Base-by-base conservation (phyloP, 2,113 vertebrate species). In the Ciconia boyciana region DNA sequence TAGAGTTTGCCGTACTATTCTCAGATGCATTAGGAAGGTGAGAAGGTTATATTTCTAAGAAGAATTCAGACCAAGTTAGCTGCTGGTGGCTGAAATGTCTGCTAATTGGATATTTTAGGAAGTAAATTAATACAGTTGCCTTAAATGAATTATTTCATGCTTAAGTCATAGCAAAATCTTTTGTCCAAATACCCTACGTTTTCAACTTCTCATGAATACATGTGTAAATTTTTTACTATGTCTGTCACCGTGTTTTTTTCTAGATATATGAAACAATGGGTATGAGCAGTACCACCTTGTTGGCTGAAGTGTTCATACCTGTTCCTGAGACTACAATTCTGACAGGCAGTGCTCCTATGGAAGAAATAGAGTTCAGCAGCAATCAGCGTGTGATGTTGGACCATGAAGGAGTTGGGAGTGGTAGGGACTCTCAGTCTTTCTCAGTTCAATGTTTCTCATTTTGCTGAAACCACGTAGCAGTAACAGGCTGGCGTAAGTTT, bases 331-430 rank as follows among this genome's bases (percentile, higher is more conserved):
- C 99, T 3, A 98, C 98, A 0, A 43, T 99, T n/a, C 91, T 99
- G 83, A 98, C 99, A 3, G 98, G 99, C n/a, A 98, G 90, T 12
- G 98, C 97, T 69, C 92, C 98, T 39, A 66, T 98, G 3, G 99
- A 99, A 90, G 99, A 99, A 79, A 97, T 98, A 62, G 99, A 99
- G 96, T 99, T 99, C 62, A 99, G 99, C 98, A 99, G 99, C 83
- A 98, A 98, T 96, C 99, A 99, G 90, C 98, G 98, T 22, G 98
- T 99, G 87, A 96, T 97, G 58, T 98, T 99, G 88, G 98, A 99
- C 96, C 99, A 99, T 1, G 99, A 99, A 97, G 99, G 99, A 58
- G 99, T 99, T 14, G 99, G 99, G 72, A 99, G 99, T 39, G 99
- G 99, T 99, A 98, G 26, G 96, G 16, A 34, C 62, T 82, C 20